Conservation (phyloP, 2,888 invertebrate species). For the Chrysolina americana region DNA sequence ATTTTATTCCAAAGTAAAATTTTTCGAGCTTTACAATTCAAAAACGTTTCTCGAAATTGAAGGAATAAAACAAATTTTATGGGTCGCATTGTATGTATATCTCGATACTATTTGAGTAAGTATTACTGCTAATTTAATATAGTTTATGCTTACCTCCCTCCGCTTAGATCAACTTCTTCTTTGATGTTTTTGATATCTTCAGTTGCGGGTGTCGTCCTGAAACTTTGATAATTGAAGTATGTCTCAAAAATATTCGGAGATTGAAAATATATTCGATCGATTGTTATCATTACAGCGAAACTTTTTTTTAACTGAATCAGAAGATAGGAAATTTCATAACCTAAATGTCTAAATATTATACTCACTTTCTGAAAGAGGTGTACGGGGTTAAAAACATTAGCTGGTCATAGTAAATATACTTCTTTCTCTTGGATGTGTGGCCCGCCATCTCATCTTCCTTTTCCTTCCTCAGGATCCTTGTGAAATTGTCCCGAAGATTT, state of each 20-base stretch:
- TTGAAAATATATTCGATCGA: too few relatives aligned
- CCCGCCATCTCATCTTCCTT: conserved; percentile 53
- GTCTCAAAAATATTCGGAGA: too few relatives aligned
- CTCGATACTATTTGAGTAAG: background rate
- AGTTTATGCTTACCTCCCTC: conserved; percentile 33
- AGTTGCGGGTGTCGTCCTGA: conserved; percentile 7
- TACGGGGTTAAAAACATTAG: conserved; percentile 56
- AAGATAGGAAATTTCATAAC: too few relatives aligned
- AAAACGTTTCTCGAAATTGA: too few relatives aligned
- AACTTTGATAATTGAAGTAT: conserved; percentile 16
- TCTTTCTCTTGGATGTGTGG: conserved; percentile 47
- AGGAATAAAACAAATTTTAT: background rate
- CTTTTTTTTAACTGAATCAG: too few relatives aligned
- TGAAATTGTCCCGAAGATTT: conserved; percentile 58
- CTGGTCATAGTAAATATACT: conserved; percentile 58
- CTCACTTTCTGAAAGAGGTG: conserved; percentile 49
- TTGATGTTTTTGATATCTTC: conserved; percentile 25
- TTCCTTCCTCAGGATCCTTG: conserved; percentile 54
- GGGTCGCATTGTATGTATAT: background rate
- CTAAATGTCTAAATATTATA: background rate
- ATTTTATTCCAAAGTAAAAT: too few relatives aligned
- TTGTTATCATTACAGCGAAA: background rate
- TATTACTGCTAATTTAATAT: background rate
- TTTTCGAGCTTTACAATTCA: too few relatives aligned
- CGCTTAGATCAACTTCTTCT: conserved; percentile 35